Conservation (phyloP, 2,113 vertebrate genomes). For the Pseudorhombus dupliciocellatus region DNA sequence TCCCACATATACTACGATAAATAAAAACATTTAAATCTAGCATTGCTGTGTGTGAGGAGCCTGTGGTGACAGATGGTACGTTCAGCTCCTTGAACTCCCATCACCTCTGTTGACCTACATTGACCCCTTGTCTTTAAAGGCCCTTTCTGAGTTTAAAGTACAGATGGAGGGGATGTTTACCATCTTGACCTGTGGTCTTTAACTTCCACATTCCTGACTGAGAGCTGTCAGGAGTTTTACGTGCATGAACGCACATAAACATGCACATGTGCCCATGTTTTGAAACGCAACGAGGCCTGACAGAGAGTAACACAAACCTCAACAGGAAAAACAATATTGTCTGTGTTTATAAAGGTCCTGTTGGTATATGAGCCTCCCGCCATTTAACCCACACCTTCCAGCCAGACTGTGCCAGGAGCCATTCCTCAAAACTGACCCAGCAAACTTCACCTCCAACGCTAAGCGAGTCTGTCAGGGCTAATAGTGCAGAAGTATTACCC, state of each 20-base stretch:
- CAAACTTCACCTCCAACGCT: constrained; percentile 24
- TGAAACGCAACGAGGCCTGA: background rate
- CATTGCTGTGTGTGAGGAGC: constrained; percentile 9
- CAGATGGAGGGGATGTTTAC: constrained; percentile 65
- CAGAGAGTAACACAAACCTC: constrained; percentile 10
- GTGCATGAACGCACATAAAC: constrained; percentile 41
- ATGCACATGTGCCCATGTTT: constrained; percentile 21
- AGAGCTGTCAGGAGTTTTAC: constrained; percentile 34
- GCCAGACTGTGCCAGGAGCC: constrained; percentile 36
- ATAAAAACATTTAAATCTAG: constrained; percentile 17
- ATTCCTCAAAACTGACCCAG: constrained; percentile 33
- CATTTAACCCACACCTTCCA: background rate
- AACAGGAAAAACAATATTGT: constrained; percentile 14
- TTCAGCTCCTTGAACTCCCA: background rate
- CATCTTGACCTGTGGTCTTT: constrained; percentile 51
- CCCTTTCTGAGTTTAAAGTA: constrained; percentile 46
- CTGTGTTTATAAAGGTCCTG: constrained; percentile 15
- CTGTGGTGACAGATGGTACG: constrained; percentile 27
- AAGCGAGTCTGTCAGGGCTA: constrained; percentile 59
- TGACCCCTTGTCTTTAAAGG: constrained; percentile 48
- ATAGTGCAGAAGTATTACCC: constrained; percentile 38
- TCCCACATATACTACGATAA: background rate
- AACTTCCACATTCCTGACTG: constrained; percentile 57
- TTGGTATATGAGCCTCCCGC: constrained; percentile 8
- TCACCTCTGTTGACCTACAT: constrained; percentile 38